phyloP scores from a whole-genome alignment of 2,888 invertebrate species.

The Phyllotreta striolata region DNA sequence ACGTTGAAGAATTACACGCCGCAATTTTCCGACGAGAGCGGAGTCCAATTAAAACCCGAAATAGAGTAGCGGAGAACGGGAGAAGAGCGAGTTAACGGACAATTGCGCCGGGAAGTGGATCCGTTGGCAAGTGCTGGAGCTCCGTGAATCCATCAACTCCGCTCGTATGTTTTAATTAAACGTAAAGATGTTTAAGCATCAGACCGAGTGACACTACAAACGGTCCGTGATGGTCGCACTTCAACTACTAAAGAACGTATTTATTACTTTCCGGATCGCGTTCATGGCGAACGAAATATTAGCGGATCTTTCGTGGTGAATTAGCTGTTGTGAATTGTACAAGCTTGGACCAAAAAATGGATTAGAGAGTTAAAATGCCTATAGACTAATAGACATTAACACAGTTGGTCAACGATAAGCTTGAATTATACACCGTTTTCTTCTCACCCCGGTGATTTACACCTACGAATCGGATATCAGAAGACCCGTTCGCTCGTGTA shows the following conservation, averaged over 20 bases:
- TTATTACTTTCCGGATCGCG: slow-evolving; percentile 44
- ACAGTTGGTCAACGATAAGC: neutral
- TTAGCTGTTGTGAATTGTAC: too few species aligned
- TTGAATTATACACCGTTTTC: slow-evolving; percentile 1
- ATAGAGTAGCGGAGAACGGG: slow-evolving; percentile 26
- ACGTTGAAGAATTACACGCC: slow-evolving; percentile 52
- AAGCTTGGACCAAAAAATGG: too few species aligned
- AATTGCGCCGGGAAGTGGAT: slow-evolving; percentile 44
- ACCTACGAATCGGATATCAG: slow-evolving; percentile 9
- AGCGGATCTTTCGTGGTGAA: too few species aligned
- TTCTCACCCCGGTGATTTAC: slow-evolving; percentile 11
- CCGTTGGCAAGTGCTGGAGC: slow-evolving; percentile 41
- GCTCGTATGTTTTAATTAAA: slow-evolving; percentile 60
- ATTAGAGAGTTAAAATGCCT: neutral
- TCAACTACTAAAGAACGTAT: slow-evolving; percentile 60
- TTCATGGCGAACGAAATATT: slow-evolving; percentile 3
- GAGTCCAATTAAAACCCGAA: slow-evolving; percentile 33
- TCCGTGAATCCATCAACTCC: slow-evolving; percentile 57
- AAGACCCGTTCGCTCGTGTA: slow-evolving; percentile 25
- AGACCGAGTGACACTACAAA: slow-evolving; percentile 59
- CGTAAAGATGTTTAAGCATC: slow-evolving; percentile 55
- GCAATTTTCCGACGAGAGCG: slow-evolving; percentile 24
- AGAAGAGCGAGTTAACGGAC: slow-evolving; percentile 42
- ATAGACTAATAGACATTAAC: neutral
- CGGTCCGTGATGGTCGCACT: slow-evolving; percentile 60